These are phyloP conservation scores for Dreissena polymorpha DNA, from an alignment of 1,140 invertebrate species.

Conservation along the genomic window DNA sequence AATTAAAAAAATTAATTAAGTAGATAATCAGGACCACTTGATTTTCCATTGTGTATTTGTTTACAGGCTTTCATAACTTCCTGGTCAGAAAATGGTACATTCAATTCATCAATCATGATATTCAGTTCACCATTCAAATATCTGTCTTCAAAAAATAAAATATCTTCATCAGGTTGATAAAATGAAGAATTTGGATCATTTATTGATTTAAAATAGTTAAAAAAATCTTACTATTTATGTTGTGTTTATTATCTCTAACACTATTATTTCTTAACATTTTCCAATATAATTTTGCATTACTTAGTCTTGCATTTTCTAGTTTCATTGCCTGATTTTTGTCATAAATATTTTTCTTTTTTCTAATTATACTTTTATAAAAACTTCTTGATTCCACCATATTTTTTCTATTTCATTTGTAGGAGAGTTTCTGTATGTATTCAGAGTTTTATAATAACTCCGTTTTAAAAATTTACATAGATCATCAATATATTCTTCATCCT, in stretches of 20 bases:
- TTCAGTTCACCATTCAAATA: background rate
- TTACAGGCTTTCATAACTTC: slow-evolving; percentile 2
- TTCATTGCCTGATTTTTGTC: background rate
- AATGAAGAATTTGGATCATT: background rate
- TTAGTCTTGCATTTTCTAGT: slow-evolving; percentile 21
- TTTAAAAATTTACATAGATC: background rate
- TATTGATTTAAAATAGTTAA: background rate
- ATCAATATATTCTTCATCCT: background rate
- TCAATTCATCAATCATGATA: slow-evolving; percentile 27
- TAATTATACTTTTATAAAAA: slow-evolving; percentile 15
- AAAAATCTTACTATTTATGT: background rate
- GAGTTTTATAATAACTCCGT: slow-evolving; percentile 11
- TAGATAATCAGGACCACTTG: too few relatives aligned
- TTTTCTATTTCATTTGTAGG: background rate
- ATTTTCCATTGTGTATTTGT: slow-evolving; percentile 1
- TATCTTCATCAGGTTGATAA: background rate
- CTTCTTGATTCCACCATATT: slow-evolving; percentile 8
- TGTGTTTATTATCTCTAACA: slow-evolving; percentile 5
- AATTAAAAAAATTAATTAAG: too few relatives aligned
- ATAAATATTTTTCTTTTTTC: slow-evolving; percentile 14
- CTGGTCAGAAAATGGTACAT: background rate
- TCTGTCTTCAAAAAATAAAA: background rate
- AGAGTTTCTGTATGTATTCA: slow-evolving; percentile 9
- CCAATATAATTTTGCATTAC: slow-evolving; percentile 42
- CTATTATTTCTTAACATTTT: slow-evolving; percentile 3